These are phyloP conservation scores for Aphaenogaster floridana DNA, from an alignment of 1,140 invertebrate genomes.

Conservation along the genomic window DNA sequence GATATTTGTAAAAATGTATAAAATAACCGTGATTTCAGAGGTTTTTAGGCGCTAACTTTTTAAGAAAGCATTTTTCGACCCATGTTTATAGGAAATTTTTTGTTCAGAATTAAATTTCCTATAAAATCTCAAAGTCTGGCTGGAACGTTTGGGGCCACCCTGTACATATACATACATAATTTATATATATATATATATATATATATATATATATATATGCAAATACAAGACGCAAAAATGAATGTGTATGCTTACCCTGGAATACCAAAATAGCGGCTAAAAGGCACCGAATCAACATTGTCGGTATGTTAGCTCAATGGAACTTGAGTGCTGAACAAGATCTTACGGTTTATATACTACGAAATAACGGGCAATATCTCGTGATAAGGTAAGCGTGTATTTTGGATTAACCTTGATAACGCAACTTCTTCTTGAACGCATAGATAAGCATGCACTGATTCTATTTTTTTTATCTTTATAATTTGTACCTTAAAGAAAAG, in stretches of 20 bases:
- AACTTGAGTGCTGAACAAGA: background rate
- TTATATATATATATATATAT: no score
- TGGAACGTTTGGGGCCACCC: no score
- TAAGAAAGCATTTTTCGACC: no score
- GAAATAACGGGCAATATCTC: constrained; percentile 33
- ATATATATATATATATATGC: no score
- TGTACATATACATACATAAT: no score
- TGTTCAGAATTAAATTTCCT: no score
- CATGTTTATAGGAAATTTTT: no score
- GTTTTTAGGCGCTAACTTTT: no score
- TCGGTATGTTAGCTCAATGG: background rate
- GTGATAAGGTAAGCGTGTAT: constrained; percentile 55
- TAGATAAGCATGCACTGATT: constrained; percentile 36
- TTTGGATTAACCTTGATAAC: constrained; percentile 66
- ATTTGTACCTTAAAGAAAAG: background rate
- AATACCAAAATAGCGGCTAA: constrained; percentile 62
- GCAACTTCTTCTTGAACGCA: background rate
- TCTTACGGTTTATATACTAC: constrained; percentile 66
- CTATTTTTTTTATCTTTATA: background rate
- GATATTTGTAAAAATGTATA: no score
- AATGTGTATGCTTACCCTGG: constrained; percentile 72
- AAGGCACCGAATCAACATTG: constrained; percentile 72
- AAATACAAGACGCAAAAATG: background rate
- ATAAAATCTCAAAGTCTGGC: no score
- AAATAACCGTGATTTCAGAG: no score